phyloP scores from a whole-genome alignment of 2,113 vertebrate genomes.

The Mus spicilegus region DNA sequence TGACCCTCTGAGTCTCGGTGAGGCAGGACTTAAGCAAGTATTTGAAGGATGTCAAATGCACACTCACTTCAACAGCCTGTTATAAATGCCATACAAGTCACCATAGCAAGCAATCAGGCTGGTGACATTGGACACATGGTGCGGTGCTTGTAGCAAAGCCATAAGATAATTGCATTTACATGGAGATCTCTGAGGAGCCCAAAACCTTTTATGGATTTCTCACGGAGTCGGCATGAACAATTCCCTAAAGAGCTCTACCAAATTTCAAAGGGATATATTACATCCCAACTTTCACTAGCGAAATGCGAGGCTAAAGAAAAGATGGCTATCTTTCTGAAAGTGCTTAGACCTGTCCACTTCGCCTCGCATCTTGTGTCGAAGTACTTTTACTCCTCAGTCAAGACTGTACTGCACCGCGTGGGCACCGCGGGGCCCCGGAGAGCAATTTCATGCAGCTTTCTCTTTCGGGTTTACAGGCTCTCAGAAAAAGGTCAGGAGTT shows the following conservation, averaged over 20 bases:
- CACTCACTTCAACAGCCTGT: constrained; percentile 55
- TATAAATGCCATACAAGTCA: constrained; percentile 62
- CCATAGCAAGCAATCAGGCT: constrained; percentile 36
- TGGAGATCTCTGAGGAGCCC: constrained; percentile 62
- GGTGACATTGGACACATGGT: constrained; percentile 72
- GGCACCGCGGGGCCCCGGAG: constrained; percentile 34
- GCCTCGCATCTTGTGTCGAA: background rate
- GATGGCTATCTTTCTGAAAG: background rate
- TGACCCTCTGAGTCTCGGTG: constrained; percentile 60
- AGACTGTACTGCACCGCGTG: background rate
- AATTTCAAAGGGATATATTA: constrained; percentile 56
- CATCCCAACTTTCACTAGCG: constrained; percentile 1
- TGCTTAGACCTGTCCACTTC: background rate
- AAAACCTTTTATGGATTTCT: constrained; percentile 53
- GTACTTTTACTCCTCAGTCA: background rate
- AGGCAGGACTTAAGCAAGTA: constrained; percentile 62
- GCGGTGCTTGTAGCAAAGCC: constrained; percentile 50
- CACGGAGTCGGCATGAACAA: background rate
- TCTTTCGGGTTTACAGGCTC: constrained; percentile 64
- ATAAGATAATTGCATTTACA: constrained; percentile 69
- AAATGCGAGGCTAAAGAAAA: constrained; percentile 3
- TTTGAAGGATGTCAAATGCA: constrained; percentile 73
- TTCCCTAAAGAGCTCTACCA: constrained; percentile 48
- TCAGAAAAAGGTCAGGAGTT: constrained; percentile 76
- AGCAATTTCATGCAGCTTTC: constrained; percentile 70